phyloP scores from a whole-genome alignment of 2,797 vertebrate species.

The Limosa lapponica region DNA sequence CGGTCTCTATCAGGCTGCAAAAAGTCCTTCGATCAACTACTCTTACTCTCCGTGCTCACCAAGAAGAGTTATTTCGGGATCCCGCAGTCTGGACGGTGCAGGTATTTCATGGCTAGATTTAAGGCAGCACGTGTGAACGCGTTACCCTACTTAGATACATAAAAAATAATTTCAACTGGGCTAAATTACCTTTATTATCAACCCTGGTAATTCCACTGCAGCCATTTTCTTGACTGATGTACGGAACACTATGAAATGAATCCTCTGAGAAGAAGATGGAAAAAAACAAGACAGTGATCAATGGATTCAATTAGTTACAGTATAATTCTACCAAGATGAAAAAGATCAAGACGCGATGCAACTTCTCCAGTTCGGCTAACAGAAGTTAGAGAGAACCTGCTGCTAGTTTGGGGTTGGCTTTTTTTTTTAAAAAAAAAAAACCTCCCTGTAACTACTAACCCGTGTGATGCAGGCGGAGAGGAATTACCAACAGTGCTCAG shows the following conservation, averaged over 20 bases:
- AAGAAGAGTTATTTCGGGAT: neutral
- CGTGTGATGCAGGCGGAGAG: constrained; percentile 4
- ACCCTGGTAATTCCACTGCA: constrained; percentile 71
- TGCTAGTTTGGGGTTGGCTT: neutral
- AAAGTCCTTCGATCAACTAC: neutral
- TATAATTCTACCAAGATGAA: constrained; percentile 75
- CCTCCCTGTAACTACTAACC: neutral
- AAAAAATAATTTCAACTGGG: constrained; percentile 67
- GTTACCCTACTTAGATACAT: constrained; percentile 61
- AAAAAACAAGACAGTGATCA: constrained; percentile 80
- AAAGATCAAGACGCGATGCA: constrained; percentile 68
- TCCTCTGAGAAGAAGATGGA: constrained; percentile 76
- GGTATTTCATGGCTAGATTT: constrained; percentile 49
- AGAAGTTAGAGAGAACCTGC: constrained; percentile 44
- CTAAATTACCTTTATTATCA: constrained; percentile 78
- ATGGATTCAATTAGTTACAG: constrained; percentile 82
- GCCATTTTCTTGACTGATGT: constrained; percentile 78
- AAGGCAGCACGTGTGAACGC: constrained; percentile 13
- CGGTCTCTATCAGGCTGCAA: neutral
- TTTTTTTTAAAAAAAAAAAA: neutral
- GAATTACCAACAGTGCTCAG: constrained; percentile 31
- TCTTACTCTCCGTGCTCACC: neutral
- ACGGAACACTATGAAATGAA: constrained; percentile 76
- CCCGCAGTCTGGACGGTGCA: neutral
- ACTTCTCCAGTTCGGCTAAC: constrained; percentile 54